Conservation (phyloP, 2,888 invertebrate species). For the Eilema sororculum region DNA sequence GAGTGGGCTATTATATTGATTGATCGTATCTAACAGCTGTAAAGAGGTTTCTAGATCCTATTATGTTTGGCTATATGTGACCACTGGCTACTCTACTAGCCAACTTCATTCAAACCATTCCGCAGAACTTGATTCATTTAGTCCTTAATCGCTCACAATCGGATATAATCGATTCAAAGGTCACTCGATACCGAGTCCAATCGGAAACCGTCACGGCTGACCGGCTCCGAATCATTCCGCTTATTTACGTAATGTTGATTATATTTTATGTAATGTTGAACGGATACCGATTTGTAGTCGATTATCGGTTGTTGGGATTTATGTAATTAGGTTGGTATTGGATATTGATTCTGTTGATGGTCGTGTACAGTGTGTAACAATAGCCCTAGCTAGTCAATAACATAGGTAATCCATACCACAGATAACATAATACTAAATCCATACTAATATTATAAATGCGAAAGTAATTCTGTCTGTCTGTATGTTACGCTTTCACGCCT, state of each 20-base stretch:
- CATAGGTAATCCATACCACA: too few species aligned
- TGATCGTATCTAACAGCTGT: too few species aligned
- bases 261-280: constrained; percentile 45
- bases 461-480: too few species aligned
- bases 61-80: not conserved
- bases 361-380: too few species aligned
- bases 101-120: not conserved
- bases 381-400: too few species aligned
- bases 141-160: constrained; percentile 25
- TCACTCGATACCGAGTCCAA: constrained; percentile 43
- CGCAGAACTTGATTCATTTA: constrained; percentile 10
- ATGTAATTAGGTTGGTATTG: constrained; percentile 31
- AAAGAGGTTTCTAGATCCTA: too few species aligned
- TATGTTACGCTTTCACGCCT: too few species aligned
- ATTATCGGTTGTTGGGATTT: constrained; percentile 32
- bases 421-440: too few species aligned
- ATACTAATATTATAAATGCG: too few species aligned
- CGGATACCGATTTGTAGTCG: constrained; percentile 38
- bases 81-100: not conserved
- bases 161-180: constrained; percentile 39
- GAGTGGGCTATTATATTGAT: too few species aligned
- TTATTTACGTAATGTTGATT: constrained; percentile 46
- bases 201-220: constrained; percentile 55
- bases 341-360: not conserved
- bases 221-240: constrained; percentile 39